These are phyloP conservation scores for Sciaenops ocellatus DNA, from an alignment of 2,797 vertebrate genomes.

Conservation along the genomic window DNA sequence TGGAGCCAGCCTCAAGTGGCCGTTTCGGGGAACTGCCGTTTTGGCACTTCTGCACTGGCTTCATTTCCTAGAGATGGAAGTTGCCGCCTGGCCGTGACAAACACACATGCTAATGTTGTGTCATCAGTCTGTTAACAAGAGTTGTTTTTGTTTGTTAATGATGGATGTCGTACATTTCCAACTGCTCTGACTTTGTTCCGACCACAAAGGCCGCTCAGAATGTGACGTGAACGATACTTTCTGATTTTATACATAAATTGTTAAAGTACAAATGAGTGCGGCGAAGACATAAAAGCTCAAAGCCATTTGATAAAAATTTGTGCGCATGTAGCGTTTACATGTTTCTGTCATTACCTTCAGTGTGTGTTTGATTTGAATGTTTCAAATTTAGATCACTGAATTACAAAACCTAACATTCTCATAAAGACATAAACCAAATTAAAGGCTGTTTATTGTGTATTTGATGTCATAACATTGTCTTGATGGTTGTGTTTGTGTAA, in stretches of 20 bases:
- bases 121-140: constrained; percentile 45
- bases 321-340: constrained; percentile 14
- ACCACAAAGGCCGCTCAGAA: background rate
- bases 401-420: constrained; percentile 16
- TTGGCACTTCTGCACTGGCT: too few relatives aligned
- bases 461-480: background rate
- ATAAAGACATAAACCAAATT: constrained; percentile 11
- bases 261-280: constrained; percentile 46
- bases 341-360: constrained; percentile 18
- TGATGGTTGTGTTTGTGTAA: constrained; percentile 3
- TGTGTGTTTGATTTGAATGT: constrained; percentile 26
- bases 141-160: constrained; percentile 46
- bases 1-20: too few relatives aligned
- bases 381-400: constrained; percentile 26
- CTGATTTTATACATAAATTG: constrained; percentile 45
- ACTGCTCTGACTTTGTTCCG: constrained; percentile 22
- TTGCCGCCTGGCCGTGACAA: background rate
- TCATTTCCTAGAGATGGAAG: too few relatives aligned
- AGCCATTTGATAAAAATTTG: constrained; percentile 3
- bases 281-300: constrained; percentile 34
- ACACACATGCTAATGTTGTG: constrained; percentile 11
- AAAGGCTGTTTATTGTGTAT: constrained; percentile 20
- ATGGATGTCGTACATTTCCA: constrained; percentile 33
- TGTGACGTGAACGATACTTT: constrained; percentile 5
- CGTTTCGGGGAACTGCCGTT: too few relatives aligned